Evolutionary conservation across 2,797 vertebrate species (phyloP).

Genomic region (Girardinus metallicus): DNA sequence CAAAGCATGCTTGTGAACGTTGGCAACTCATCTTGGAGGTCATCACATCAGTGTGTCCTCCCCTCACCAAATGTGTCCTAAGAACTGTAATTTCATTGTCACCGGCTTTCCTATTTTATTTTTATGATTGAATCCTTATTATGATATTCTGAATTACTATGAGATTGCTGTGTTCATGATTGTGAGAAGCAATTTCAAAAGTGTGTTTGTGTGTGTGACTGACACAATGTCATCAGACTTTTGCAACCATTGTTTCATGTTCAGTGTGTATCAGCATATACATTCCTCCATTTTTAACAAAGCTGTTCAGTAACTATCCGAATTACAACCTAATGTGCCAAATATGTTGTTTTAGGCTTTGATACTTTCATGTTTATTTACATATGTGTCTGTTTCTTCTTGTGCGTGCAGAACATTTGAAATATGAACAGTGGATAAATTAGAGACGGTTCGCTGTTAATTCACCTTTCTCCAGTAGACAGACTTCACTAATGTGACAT

Average conservation of each 20-base stretch:
- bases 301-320: not conserved
- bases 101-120: not conserved
- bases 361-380: not conserved
- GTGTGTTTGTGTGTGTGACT: not conserved
- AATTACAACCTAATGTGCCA: not conserved
- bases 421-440: not conserved
- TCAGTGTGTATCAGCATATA: not conserved
- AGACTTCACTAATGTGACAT: constrained; percentile 50
- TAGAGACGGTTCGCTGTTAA: not conserved
- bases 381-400: not conserved
- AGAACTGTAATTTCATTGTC: not conserved
- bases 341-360: not conserved
- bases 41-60: not conserved
- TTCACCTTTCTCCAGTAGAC: constrained; percentile 28
- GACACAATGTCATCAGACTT: not conserved
- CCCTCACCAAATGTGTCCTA: not conserved
- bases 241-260: not conserved
- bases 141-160: not conserved
- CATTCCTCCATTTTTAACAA: not conserved
- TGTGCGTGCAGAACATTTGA: not conserved
- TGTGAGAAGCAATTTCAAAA: not conserved
- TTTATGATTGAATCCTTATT: not conserved
- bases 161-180: not conserved
- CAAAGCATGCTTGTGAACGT: not conserved
- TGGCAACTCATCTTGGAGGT: not conserved